Evolutionary conservation across 2,113 vertebrate species (phyloP), one percentile per base, ranked within the genome.

Genomic region (Propithecus coquereli): DNA sequence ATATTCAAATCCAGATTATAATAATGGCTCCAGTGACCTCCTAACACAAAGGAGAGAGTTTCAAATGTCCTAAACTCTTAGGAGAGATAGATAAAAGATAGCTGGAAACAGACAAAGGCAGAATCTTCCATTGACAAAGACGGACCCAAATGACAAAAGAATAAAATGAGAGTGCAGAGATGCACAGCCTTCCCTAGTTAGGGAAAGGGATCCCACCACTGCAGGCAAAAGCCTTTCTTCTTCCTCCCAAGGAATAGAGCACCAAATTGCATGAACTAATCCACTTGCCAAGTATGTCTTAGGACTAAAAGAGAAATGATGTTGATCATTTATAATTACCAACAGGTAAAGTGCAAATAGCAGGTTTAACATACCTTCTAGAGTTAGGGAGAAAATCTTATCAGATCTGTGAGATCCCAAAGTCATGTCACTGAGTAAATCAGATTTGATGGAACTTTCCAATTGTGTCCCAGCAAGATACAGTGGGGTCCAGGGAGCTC

Each of bases 1-100:
- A 81, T 54, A 82, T 89, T 94, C 66, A 91, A 91, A 92, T 79
- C 8, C 25, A 88, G 74, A 83, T 91, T 63, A 90, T 57, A 74
- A n/a, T 6, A 63, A 92, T 27, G 63, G 18, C 22, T 52, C 25
- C 34, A 45, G 43, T 89, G 63, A 73, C 52, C 68, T 92, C 85
- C 71, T 90, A 86, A 71, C n/a, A 73, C 47, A 73, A 47, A 84
- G 54, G 34, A 85, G 10, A 6, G 34, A 87, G 32, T 96, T 90
- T 94, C 86, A 94, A 94, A 65, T 82, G 54, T 37, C 54, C 43
- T 57, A 54, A 71, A 66, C 34, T 90, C 77, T 95, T 71, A 82
- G 66, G n/a, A 4, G 18, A 61, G 66, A 81, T 8, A 63, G 66
- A 81, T 6, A 57, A n/a, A 86, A 80, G 6, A 30, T 70, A 79